phyloP scores from a whole-genome alignment of 2,888 invertebrate genomes.

The Orchesellides sinensis region DNA sequence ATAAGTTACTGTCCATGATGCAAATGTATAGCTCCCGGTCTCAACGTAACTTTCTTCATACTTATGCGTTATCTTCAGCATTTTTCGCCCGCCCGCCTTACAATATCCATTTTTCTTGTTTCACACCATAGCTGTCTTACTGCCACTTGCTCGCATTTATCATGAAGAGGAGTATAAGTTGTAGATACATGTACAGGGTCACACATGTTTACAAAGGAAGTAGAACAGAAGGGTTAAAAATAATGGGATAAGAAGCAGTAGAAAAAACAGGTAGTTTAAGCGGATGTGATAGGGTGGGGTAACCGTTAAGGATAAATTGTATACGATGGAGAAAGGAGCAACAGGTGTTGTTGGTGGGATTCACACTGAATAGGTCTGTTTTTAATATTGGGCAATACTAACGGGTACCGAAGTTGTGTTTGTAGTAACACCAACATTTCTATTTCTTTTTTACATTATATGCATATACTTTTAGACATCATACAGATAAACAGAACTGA shows the following conservation, averaged over 20 bases:
- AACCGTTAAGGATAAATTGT: conserved; percentile 71
- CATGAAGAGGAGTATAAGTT: not conserved
- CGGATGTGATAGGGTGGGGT: conserved; percentile 75
- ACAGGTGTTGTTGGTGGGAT: conserved; percentile 71
- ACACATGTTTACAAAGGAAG: conserved; percentile 32
- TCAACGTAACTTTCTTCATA: not conserved
- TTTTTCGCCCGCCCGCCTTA: not conserved
- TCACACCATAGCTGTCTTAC: not conserved
- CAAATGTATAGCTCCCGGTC: not conserved
- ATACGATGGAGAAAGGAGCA: conserved; percentile 64
- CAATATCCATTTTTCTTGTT: not conserved
- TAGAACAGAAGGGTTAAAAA: conserved; percentile 62
- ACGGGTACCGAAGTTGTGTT: no score
- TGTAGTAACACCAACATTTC: no score
- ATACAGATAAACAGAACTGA: no score
- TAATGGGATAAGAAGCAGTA: conserved; percentile 55
- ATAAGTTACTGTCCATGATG: not conserved
- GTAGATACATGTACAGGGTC: conserved; percentile 37
- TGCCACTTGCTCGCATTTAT: not conserved
- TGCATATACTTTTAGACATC: no score
- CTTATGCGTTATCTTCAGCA: not conserved
- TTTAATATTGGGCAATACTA: no score
- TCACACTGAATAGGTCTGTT: not conserved
- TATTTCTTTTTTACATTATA: no score
- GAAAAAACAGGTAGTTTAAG: conserved; percentile 65